These are phyloP conservation scores for Vespertilio murinus DNA, from an alignment of 2,797 vertebrate genomes.

Conservation along the genomic window DNA sequence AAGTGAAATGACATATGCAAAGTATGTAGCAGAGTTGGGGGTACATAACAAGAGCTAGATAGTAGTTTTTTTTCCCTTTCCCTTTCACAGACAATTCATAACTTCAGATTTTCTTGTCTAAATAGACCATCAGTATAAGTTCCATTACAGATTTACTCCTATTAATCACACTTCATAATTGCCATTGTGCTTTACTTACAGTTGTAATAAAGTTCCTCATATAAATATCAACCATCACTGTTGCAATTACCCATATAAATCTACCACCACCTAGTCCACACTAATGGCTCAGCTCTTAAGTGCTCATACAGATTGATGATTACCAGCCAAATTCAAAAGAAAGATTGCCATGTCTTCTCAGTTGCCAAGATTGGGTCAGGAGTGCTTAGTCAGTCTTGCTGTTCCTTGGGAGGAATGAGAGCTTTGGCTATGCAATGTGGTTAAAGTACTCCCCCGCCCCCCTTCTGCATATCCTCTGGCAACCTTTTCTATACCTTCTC, in stretches of 20 bases:
- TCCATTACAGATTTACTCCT: conserved; percentile 32
- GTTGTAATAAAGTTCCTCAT: background rate
- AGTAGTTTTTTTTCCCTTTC: background rate
- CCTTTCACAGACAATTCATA: background rate
- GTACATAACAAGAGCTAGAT: background rate
- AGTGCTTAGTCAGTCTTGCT: background rate
- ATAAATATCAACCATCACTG: conserved; percentile 5
- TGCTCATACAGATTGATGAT: background rate
- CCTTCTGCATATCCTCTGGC: background rate
- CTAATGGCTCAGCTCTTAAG: background rate
- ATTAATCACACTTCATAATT: conserved; percentile 41
- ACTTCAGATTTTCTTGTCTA: conserved; percentile 33
- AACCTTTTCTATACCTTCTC: background rate
- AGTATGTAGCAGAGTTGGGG: background rate
- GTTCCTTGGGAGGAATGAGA: background rate
- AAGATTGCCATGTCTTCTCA: background rate
- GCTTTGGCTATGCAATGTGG: background rate
- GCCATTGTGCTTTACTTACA: conserved; percentile 20
- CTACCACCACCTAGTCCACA: background rate
- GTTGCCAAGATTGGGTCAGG: background rate
- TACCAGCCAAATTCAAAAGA: background rate
- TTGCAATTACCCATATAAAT: conserved; percentile 9
- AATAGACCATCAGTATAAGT: conserved; percentile 43
- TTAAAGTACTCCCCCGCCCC: background rate
- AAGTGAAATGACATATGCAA: background rate